These are phyloP conservation scores for Pedicia rivosa DNA, from an alignment of 2,888 invertebrate genomes.

Conservation along the genomic window DNA sequence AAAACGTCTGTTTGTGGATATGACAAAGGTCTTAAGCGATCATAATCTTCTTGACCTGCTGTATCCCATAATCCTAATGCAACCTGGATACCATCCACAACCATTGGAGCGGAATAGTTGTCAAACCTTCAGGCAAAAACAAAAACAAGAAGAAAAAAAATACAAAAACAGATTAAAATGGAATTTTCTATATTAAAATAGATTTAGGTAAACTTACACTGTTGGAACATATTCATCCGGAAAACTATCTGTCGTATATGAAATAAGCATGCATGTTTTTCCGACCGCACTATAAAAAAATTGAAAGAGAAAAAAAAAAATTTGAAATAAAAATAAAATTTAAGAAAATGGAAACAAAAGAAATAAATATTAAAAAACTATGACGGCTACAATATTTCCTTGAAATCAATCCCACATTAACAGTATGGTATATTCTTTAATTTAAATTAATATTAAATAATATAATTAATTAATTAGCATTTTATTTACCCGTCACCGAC, in stretches of 20 bases:
- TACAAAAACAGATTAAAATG: too few relatives aligned
- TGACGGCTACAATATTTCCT: too few relatives aligned
- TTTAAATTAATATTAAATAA: too few relatives aligned
- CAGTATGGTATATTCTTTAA: too few relatives aligned
- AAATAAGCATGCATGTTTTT: conserved; percentile 87
- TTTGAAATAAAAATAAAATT: too few relatives aligned
- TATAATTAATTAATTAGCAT: too few relatives aligned
- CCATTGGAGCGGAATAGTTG: conserved; percentile 98
- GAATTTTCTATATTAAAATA: neutral
- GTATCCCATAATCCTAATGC: conserved; percentile 97
- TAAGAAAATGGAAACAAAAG: too few relatives aligned
- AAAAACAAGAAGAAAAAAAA: too few relatives aligned
- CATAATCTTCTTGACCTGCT: conserved; percentile 95
- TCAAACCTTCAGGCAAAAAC: conserved; percentile 57
- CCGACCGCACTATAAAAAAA: too few relatives aligned
- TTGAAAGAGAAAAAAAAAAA: too few relatives aligned
- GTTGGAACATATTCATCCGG: conserved; percentile 91
- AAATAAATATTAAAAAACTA: too few relatives aligned
- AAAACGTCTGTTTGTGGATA: conserved; percentile 99
- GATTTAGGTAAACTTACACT: conserved; percentile 54
- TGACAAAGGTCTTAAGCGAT: conserved; percentile 85
- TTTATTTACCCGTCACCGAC: conserved; percentile 87
- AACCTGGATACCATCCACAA: conserved; percentile 93
- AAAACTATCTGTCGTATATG: conserved; percentile 85
- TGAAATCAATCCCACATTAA: too few relatives aligned